Evolutionary conservation across 1,140 invertebrate species (phyloP).

Genomic region (Antheraea pernyi): DNA sequence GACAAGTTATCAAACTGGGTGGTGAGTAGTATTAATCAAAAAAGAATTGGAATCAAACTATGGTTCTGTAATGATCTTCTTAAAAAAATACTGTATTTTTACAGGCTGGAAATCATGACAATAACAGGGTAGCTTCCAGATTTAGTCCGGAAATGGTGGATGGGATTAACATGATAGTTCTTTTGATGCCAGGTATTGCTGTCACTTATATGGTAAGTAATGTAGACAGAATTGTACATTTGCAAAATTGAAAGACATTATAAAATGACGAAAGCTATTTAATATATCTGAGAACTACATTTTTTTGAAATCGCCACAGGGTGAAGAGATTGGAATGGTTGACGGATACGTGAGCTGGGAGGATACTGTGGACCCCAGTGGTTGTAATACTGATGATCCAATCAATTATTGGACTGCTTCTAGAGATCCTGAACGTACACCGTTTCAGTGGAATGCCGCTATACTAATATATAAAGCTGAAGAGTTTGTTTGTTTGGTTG

Average conservation of each 20-base stretch:
- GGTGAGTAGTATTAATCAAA: slow-evolving; percentile 61
- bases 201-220: slow-evolving; percentile 85
- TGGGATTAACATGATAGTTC: slow-evolving; percentile 86
- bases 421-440: slow-evolving; percentile 85
- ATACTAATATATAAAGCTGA: no score
- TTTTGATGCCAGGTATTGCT: slow-evolving; percentile 88
- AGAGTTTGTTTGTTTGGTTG: no score
- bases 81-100: slow-evolving; percentile 23
- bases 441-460: slow-evolving; percentile 90
- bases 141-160: slow-evolving; percentile 83
- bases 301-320: slow-evolving; percentile 40
- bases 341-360: slow-evolving; percentile 81
- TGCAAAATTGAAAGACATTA: no score
- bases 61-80: slow-evolving; percentile 10
- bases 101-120: slow-evolving; percentile 89
- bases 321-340: slow-evolving; percentile 89
- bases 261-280: no score
- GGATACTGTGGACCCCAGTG: slow-evolving; percentile 69
- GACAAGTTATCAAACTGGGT: slow-evolving; percentile 82
- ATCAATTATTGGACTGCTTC: slow-evolving; percentile 76
- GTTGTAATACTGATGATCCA: slow-evolving; percentile 70
- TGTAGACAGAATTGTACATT: no score
- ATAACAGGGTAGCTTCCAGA: slow-evolving; percentile 82
- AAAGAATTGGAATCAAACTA: background rate
- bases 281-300: background rate